Evolutionary conservation across 1,140 invertebrate species (phyloP), one percentile per base, ranked within the genome.

Genomic region (Heliconius hermathena): DNA sequence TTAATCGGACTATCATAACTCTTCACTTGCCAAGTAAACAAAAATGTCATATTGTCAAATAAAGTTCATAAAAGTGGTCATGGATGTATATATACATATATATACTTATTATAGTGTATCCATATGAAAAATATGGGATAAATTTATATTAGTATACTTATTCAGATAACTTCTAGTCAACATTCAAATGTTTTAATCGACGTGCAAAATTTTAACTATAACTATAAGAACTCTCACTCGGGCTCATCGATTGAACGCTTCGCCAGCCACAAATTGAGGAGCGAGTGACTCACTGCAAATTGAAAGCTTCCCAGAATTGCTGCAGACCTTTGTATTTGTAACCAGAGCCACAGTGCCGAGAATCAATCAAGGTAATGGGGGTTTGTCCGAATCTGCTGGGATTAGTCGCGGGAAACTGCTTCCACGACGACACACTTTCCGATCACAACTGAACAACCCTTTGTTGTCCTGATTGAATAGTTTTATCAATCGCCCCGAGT

Each of bases 361-460:
- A 92, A 92, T 93, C 92, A 92, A 93, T 93, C 91, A 91, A 84
- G 79, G 91, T 93, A 92, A 93, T 92, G 87, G 92, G 83, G 90
- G 85, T 92, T 91, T 88, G 87, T 89, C 84, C 89, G 84, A 90
- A 88, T 91, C 88, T 89, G 84, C 82, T 81, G 85, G 90, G 90
- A 92, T 92, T 93, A 91, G 87, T 87, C 84, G 84, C 85, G 81
- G 84, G 83, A 82, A 88, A 88, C 83, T 86, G 85, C 80, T 80
- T 85, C 82, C 77, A 77, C 77, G 74, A 83, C 82, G 82, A 71
- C 38, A 41, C 38, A 77, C 75, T 89, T 89, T 88, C 83, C 84
- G 84, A 87, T 76, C 82, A 36, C 79, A 79, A 80, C 57, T 60
- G 60, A 81, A 66, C 83, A 77, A 75, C 82, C 84, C 83, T 86